Percentiles rank a stretch among this genome's conserved stretches.
phyloP scores from a whole-genome alignment of 35 echinoderm and acorn worm species.

The Patiria miniata region DNA sequence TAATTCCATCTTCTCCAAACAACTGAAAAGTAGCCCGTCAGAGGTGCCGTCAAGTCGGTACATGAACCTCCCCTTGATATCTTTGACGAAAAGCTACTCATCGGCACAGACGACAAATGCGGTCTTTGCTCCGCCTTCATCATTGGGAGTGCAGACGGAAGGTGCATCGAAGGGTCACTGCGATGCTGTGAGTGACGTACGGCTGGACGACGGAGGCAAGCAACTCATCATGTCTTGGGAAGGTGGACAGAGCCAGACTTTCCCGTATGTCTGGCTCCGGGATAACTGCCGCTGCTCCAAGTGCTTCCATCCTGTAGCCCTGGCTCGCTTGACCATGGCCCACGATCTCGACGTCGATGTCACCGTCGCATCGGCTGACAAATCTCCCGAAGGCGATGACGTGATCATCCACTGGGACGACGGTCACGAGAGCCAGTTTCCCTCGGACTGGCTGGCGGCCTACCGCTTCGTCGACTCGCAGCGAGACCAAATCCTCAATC shows the following conservation, averaged over 20 bases:
- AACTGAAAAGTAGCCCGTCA: too few relatives aligned
- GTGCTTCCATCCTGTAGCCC: constrained; percentile 22
- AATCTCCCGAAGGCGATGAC: not conserved
- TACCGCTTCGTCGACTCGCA: constrained; percentile 19
- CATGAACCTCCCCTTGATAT: too few relatives aligned
- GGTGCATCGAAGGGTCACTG: too few relatives aligned
- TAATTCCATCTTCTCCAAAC: too few relatives aligned
- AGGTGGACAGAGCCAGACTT: not conserved
- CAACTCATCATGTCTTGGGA: not conserved
- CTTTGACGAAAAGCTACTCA: too few relatives aligned
- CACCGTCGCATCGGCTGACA: not conserved
- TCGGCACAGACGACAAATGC: too few relatives aligned
- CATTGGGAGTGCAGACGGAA: too few relatives aligned
- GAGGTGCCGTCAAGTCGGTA: too few relatives aligned
- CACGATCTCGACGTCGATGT: constrained; percentile 25
- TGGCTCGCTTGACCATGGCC: not conserved
- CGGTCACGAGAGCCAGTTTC: constrained; percentile 44
- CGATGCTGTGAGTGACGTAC: not conserved
- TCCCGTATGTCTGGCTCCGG: constrained; percentile 49
- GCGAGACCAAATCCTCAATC: constrained; percentile 24
- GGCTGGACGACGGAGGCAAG: not conserved
- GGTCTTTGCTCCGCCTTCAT: too few relatives aligned
- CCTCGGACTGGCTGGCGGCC: not conserved
- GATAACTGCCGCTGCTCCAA: constrained; percentile 39
- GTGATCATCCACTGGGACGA: constrained; percentile 32